Evolutionary conservation across 2,888 invertebrate genomes (phyloP), one percentile per base, ranked within the genome.

Genomic region (Cheilosia scutellata): DNA sequence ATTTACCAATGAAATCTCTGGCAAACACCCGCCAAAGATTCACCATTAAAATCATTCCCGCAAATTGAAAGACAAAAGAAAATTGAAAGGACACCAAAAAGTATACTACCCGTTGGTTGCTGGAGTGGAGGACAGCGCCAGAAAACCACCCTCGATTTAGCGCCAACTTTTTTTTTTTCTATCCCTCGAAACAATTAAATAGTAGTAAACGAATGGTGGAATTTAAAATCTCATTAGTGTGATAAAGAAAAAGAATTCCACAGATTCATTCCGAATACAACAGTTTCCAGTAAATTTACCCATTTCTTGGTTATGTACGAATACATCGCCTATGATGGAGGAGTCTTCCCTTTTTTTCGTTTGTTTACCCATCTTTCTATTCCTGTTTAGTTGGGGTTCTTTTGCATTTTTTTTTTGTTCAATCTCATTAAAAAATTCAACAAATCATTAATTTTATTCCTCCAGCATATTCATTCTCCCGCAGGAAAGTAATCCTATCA

Each of bases 371-470:
- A 42, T 60, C n/a, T 60, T 55, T 58, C 58, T 70, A 79, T 79
- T 68, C 68, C 63, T 65, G 33, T 74, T 74, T 70, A 74, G 72
- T 62, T 72, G 65, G 25, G 11, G 66, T 49, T 33, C 47, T 44
- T 37, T 31, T 29, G 53, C 7, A 51, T 33, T 44, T 29, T 62
- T 55, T 68, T 68, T 63, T 40, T 20, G 40, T 57, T 29, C 71
- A 47, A 72, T 74, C 82, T 82, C 71, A 77, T 86, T 86, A 80
- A 68, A 68, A 82, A 71, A 82, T 86, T 86, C 86, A 86, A 86
- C 86, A 86, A 86, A 86, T 86, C 86, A 82, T 86, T 86, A 86
- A 86, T 86, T 86, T 86, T 72, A 77, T 82, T 86, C 75, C 77
- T 76, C 49, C 62, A 70, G 74, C 55, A 75, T 71, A 76, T 76